Percentiles rank a stretch among this genome's conserved stretches.
Evolutionary conservation across 2,888 invertebrate genomes (phyloP).

Genomic region (Protonemura montana): DNA sequence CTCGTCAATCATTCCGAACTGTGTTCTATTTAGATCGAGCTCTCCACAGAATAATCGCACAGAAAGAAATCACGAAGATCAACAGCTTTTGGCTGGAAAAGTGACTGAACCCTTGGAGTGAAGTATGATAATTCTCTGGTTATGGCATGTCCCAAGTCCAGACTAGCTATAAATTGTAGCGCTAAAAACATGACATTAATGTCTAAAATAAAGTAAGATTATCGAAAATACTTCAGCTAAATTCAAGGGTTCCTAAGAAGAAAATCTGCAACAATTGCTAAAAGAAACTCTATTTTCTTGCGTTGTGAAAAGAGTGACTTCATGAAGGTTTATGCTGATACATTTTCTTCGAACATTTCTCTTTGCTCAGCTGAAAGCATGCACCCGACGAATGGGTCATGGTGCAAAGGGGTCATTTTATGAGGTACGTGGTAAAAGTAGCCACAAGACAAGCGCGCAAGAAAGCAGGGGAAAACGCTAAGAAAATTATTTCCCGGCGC

Average conservation of each 20-base stretch:
- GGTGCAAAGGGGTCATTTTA: too few relatives aligned
- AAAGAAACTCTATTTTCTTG: background rate
- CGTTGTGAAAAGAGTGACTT: too few relatives aligned
- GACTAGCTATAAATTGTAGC: background rate
- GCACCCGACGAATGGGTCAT: too few relatives aligned
- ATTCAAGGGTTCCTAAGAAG: background rate
- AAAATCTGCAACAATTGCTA: background rate
- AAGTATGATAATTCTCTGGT: background rate
- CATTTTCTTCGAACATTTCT: too few relatives aligned
- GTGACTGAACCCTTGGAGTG: background rate
- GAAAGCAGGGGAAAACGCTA: too few relatives aligned
- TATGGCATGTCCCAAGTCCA: background rate
- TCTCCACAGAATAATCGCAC: background rate
- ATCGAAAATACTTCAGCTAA: background rate
- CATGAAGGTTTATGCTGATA: too few relatives aligned
- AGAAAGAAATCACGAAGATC: constrained; percentile 7
- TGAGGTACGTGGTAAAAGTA: too few relatives aligned
- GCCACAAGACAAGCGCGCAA: too few relatives aligned
- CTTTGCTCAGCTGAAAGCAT: too few relatives aligned
- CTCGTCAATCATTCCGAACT: constrained; percentile 33
- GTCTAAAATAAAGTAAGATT: background rate
- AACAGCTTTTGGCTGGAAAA: background rate
- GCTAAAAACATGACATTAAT: background rate
- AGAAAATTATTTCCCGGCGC: too few relatives aligned
- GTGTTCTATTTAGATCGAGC: constrained; percentile 1